These are phyloP conservation scores for Diceros bicornis DNA, from an alignment of 2,797 vertebrate species.

Conservation along the genomic window DNA sequence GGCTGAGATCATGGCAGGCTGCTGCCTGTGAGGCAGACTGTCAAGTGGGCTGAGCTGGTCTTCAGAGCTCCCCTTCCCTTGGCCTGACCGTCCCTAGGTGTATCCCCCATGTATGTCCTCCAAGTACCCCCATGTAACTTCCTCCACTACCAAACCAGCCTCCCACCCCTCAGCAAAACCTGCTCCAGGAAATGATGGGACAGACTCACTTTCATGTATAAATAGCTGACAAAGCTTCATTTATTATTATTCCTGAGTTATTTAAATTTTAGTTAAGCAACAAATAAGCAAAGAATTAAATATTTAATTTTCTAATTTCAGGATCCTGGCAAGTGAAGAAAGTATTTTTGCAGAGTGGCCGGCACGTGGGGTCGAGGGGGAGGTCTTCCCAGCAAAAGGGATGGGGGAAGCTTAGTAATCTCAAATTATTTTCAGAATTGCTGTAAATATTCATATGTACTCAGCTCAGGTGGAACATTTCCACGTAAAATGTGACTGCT, in stretches of 20 bases:
- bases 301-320: constrained; percentile 43
- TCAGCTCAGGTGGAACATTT: neutral
- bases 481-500: neutral
- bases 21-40: neutral
- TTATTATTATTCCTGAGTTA: constrained; percentile 37
- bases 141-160: neutral
- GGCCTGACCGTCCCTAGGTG: neutral
- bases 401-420: neutral
- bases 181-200: neutral
- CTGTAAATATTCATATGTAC: neutral
- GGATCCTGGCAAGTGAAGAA: neutral
- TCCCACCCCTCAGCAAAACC: neutral
- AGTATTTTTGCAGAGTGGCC: constrained; percentile 3
- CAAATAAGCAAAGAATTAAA: constrained; percentile 34
- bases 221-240: constrained; percentile 30
- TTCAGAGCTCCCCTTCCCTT: neutral
- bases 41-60: neutral
- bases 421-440: constrained; percentile 34
- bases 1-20: neutral
- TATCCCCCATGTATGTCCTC: too few species aligned
- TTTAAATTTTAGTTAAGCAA: constrained; percentile 59
- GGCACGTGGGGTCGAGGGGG: accelerated
- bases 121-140: neutral
- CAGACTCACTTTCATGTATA: neutral
- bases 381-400: neutral